phyloP scores from a whole-genome alignment of 2,797 vertebrate species.

The Dicrostonyx torquatus region DNA sequence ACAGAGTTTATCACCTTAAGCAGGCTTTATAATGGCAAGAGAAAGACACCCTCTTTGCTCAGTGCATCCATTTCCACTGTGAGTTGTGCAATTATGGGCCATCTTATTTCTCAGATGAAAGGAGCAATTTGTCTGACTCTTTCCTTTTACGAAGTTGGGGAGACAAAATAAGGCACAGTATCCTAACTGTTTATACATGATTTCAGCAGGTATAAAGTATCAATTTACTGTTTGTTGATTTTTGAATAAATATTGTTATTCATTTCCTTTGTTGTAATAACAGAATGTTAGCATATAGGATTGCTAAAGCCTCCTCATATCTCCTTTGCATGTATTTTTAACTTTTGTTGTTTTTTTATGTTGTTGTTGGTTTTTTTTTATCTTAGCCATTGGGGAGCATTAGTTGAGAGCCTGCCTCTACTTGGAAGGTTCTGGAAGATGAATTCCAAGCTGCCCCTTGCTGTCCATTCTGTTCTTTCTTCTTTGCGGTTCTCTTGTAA shows the following conservation, averaged over 20 bases:
- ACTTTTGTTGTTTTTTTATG: background rate
- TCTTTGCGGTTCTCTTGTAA: background rate
- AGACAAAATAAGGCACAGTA: background rate
- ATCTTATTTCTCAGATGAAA: background rate
- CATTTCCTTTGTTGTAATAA: constrained; percentile 11
- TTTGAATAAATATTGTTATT: too few species aligned
- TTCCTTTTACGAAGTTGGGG: background rate
- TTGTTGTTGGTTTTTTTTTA: background rate
- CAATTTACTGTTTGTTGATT: background rate
- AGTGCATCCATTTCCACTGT: background rate
- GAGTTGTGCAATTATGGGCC: background rate
- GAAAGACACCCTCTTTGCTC: background rate
- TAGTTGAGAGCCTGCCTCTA: background rate
- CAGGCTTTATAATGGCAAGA: fast-evolving
- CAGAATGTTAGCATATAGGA: background rate
- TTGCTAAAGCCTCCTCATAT: background rate
- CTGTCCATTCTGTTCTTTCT: background rate
- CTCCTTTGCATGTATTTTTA: background rate
- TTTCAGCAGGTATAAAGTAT: background rate
- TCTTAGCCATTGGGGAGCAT: too few species aligned
- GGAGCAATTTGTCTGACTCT: background rate
- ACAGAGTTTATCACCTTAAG: background rate
- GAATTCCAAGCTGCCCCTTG: background rate
- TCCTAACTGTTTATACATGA: background rate
- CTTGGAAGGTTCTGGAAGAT: background rate